phyloP scores from a whole-genome alignment of 1,140 invertebrate species.

The Hormaphis cornu region DNA sequence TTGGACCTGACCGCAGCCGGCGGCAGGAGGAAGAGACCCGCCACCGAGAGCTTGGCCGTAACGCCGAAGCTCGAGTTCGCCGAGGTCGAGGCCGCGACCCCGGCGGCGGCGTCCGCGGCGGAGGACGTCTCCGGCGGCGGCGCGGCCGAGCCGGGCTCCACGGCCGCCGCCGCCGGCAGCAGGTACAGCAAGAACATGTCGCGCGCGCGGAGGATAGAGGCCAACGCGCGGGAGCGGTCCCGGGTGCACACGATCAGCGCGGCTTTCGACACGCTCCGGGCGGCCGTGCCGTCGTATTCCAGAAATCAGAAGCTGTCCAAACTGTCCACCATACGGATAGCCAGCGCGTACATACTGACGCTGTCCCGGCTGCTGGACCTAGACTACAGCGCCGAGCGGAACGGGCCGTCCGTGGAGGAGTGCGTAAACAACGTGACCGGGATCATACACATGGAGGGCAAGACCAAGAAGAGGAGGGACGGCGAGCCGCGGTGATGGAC shows the following conservation, averaged over 20 bases:
- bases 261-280: conserved; percentile 79
- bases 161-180: conserved; percentile 42
- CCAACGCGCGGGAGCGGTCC: conserved; percentile 83
- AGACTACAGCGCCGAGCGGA: conserved; percentile 48
- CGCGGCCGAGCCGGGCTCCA: not conserved
- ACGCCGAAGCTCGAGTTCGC: not conserved
- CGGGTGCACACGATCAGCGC: conserved; percentile 90
- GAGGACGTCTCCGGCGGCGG: conserved; percentile 43
- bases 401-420: conserved; percentile 51
- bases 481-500: conserved; percentile 46
- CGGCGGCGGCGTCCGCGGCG: not conserved
- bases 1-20: not conserved
- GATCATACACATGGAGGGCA: conserved; percentile 86
- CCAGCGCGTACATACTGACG: conserved; percentile 81
- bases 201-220: conserved; percentile 78
- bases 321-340: conserved; percentile 79
- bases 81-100: too few relatives aligned
- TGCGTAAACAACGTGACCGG: conserved; percentile 76
- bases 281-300: conserved; percentile 77
- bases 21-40: too few relatives aligned
- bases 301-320: conserved; percentile 89
- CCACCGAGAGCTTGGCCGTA: not conserved
- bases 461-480: conserved; percentile 75
- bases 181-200: conserved; percentile 95
- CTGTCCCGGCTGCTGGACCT: conserved; percentile 58